These are phyloP conservation scores for Hoplostethus mediterraneus DNA, from an alignment of 2,797 vertebrate species.

Conservation along the genomic window DNA sequence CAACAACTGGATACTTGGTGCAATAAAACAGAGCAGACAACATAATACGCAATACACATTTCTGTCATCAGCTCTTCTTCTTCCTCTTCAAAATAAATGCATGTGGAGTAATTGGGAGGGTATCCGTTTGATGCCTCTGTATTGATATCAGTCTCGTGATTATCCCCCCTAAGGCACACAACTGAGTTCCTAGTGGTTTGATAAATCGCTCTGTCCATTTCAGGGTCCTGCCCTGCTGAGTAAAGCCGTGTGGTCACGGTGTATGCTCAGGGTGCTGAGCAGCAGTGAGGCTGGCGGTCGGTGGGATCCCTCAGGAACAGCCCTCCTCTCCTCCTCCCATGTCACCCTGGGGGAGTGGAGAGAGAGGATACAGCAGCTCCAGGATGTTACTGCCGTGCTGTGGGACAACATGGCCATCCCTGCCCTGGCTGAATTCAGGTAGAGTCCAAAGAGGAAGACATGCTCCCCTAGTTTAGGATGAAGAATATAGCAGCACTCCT, in stretches of 20 bases:
- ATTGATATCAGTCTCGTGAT: no score
- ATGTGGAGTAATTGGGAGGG: no score
- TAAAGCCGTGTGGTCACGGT: conserved; percentile 92
- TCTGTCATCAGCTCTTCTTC: no score
- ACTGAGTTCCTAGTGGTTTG: neutral
- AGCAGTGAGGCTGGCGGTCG: conserved; percentile 77
- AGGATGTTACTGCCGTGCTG: conserved; percentile 86
- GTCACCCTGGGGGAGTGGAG: conserved; percentile 92
- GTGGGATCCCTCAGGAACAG: conserved; percentile 87
- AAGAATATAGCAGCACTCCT: neutral
- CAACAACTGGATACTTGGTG: no score
- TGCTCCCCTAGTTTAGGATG: neutral
- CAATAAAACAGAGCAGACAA: no score
- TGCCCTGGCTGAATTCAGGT: conserved; percentile 91
- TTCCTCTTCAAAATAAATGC: no score
- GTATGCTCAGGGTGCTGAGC: conserved; percentile 92
- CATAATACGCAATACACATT: no score
- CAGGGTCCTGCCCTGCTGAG: conserved; percentile 93
- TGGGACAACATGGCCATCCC: conserved; percentile 93
- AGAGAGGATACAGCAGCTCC: conserved; percentile 91
- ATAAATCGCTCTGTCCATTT: neutral
- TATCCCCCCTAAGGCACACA: no score
- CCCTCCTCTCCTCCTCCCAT: conserved; percentile 87
- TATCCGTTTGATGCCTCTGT: neutral
- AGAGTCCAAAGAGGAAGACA: conserved; percentile 25